Base-by-base conservation (phyloP, 2,888 invertebrate genomes). In the Dynastes maya region DNA sequence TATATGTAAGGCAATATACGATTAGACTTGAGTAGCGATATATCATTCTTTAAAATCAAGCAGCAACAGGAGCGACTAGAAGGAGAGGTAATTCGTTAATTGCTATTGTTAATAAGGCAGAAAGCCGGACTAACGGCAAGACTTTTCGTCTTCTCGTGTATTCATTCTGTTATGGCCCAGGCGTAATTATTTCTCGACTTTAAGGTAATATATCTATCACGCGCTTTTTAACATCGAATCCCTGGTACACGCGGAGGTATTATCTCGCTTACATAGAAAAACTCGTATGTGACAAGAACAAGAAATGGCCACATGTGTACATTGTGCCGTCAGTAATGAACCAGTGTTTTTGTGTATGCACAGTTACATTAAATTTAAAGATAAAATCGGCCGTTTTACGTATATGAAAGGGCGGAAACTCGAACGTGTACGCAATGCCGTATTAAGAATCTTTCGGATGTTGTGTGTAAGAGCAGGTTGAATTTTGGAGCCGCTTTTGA, bases 251-350 rank as follows among this genome's bases (percentile, higher is more conserved):
- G 55, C 55, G 49, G 77, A 58, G 78, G 65, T 65, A 74, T 76
- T 74, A 77, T 77, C 72, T 72, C 65, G 64, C 74, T 58, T 58
- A 77, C 77, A 76, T 67, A 77, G 79, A 74, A 77, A 76, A 77
- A 77, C 70, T 76, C 65, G 77, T 67, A 82, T 80, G 83, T 82
- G 83, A 83, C 83, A 78, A 80, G 81, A 81, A 82, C 83, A 83
- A 82, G 82, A 81, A 83, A 83, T 82, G 80, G 80, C 81, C 80
- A 80, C 82, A 80, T 80, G 80, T 81, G 80, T 80, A 81, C 83
- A 84, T 82, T 83, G 83, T 84, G 82, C 82, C 82, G 83, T 82
- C 83, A 82, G 83, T 84, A 84, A 84, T 83, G 83, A 84, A 83
- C 83, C 82, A 81, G 82, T 83, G 83, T 84, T 84, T 84, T 79